A percentile compares a stretch with the other conserved stretches of the same genome.
Evolutionary conservation across 2,888 invertebrate species (phyloP).

Genomic region (Disparrhopalites patrizii): DNA sequence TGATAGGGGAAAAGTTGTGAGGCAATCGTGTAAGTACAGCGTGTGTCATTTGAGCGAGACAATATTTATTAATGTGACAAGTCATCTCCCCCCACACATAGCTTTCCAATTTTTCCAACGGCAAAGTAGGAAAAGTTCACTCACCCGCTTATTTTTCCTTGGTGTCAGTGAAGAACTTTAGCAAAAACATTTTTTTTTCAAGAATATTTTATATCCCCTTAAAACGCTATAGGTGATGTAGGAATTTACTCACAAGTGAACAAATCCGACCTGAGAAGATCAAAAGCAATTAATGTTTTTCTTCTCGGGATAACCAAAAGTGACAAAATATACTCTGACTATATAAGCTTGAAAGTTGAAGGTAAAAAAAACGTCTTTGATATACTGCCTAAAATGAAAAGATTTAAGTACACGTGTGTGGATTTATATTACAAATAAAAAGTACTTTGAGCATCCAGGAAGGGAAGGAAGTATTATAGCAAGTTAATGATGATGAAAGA

Average conservation of each 20-base stretch:
- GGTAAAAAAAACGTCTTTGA: neutral
- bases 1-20: too few relatives aligned
- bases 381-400: neutral
- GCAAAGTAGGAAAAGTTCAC: slow-evolving; percentile 3
- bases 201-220: too few relatives aligned
- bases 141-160: too few relatives aligned
- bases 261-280: neutral
- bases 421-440: too few relatives aligned
- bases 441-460: too few relatives aligned
- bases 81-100: too few relatives aligned
- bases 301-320: neutral
- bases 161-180: too few relatives aligned
- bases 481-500: neutral
- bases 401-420: neutral
- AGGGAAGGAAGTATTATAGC: slow-evolving; percentile 5
- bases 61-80: too few relatives aligned
- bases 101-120: too few relatives aligned
- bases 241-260: neutral
- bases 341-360: neutral
- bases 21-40: too few relatives aligned
- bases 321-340: neutral
- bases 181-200: too few relatives aligned
- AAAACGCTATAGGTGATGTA: neutral
- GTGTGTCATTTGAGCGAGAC: too few relatives aligned
- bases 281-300: neutral